Evolutionary conservation across 2,797 vertebrate species (phyloP).

Genomic region (Tenualosa thibaudeaui): DNA sequence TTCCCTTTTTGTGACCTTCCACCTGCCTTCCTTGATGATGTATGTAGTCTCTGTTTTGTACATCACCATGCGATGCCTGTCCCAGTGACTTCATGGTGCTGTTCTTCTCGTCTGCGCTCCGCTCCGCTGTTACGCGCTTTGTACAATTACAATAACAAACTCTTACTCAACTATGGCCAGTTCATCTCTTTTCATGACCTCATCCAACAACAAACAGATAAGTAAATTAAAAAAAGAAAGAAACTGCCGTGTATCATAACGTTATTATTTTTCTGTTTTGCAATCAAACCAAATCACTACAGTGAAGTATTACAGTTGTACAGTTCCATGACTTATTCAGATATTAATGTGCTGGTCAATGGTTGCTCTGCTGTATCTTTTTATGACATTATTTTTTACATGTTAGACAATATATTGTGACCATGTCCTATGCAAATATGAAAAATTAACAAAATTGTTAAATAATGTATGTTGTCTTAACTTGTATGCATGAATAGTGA

Average conservation of each 20-base stretch:
- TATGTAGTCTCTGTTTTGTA: constrained; percentile 69
- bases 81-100: constrained; percentile 79
- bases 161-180: constrained; percentile 80
- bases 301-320: constrained; percentile 92
- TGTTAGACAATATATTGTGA: constrained; percentile 98
- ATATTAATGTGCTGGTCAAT: constrained; percentile 82
- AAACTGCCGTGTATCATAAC: constrained; percentile 73
- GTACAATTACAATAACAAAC: constrained; percentile 66
- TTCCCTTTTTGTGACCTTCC: constrained; percentile 56
- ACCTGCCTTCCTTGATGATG: constrained; percentile 70
- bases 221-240: neutral
- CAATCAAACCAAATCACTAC: constrained; percentile 87
- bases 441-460: constrained; percentile 89
- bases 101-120: constrained; percentile 65
- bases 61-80: constrained; percentile 80
- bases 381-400: constrained; percentile 96
- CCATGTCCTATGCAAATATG: constrained; percentile 94
- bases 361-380: constrained; percentile 94
- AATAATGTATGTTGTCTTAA: constrained; percentile 91
- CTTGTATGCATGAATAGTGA: constrained; percentile 98
- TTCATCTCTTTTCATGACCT: constrained; percentile 75
- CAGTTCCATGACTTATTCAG: constrained; percentile 77
- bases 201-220: constrained; percentile 47
- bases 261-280: constrained; percentile 54
- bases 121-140: constrained; percentile 72